A percentile compares a stretch with the other conserved stretches of the same genome.
Conservation (phyloP, 2,797 vertebrate genomes). For the Natrix natrix region DNA sequence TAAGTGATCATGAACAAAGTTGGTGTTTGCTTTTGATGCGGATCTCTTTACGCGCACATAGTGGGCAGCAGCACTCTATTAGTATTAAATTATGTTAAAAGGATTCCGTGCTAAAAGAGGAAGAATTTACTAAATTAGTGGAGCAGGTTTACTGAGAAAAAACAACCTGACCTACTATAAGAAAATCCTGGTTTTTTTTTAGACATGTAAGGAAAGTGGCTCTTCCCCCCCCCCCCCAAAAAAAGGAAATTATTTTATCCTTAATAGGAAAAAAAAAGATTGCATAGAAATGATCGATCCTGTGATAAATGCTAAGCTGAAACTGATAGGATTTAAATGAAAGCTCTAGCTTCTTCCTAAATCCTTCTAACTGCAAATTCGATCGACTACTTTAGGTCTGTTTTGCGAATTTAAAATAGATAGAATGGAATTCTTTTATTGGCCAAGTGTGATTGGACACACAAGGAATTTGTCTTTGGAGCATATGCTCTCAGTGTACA, state of each 20-base stretch:
- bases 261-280: background rate
- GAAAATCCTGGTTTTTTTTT: background rate
- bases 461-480: no score
- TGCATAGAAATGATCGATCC: background rate
- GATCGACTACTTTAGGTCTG: background rate
- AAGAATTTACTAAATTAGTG: background rate
- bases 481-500: no score
- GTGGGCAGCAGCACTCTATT: background rate
- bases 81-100: background rate
- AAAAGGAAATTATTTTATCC: background rate
- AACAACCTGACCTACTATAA: background rate
- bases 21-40: slow-evolving; percentile 19
- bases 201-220: no score
- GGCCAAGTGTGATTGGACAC: no score
- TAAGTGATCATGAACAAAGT: slow-evolving; percentile 18
- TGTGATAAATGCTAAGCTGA: background rate
- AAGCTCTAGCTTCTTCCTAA: background rate
- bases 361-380: background rate
- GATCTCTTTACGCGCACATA: background rate
- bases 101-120: background rate
- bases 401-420: background rate
- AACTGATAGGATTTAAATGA: background rate
- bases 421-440: no score
- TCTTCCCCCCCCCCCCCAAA: background rate
- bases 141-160: background rate